Evolutionary conservation across 2,888 invertebrate genomes (phyloP).

Genomic region (Litoditis marina): DNA sequence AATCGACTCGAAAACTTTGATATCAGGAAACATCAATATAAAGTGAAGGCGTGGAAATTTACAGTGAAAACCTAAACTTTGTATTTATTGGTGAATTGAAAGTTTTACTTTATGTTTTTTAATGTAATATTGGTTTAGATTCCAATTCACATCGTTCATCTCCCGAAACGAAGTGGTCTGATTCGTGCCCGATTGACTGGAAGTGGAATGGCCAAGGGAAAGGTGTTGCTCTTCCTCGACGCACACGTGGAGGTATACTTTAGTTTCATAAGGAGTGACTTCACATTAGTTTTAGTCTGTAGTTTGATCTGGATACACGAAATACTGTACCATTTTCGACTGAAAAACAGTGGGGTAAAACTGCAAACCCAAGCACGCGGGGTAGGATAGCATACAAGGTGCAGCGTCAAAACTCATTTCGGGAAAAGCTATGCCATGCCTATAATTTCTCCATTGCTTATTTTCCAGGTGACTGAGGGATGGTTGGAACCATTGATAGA

Average conservation of each 20-base stretch:
- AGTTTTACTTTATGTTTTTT: neutral
- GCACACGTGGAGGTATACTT: conserved; percentile 73
- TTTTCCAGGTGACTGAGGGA: conserved; percentile 83
- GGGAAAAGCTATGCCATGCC: too few relatives aligned
- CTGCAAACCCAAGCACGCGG: too few relatives aligned
- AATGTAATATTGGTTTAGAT: conserved; percentile 68
- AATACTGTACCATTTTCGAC: too few relatives aligned
- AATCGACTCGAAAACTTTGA: too few relatives aligned
- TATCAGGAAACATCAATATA: neutral
- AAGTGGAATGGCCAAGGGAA: conserved; percentile 84
- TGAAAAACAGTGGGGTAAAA: too few relatives aligned
- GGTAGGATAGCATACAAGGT: too few relatives aligned
- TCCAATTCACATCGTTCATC: conserved; percentile 80
- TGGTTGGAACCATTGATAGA: conserved; percentile 92
- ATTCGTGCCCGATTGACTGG: conserved; percentile 91
- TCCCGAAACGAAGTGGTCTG: conserved; percentile 87
- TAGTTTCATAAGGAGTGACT: too few relatives aligned
- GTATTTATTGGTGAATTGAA: neutral
- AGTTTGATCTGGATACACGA: too few relatives aligned
- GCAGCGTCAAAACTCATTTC: too few relatives aligned
- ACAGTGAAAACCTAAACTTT: neutral
- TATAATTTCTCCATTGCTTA: neutral
- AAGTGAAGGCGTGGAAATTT: neutral
- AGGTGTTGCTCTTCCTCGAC: conserved; percentile 92
- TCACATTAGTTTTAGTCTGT: too few relatives aligned